These are phyloP conservation scores for Solea solea DNA, from an alignment of 2,113 vertebrate species.

Conservation along the genomic window DNA sequence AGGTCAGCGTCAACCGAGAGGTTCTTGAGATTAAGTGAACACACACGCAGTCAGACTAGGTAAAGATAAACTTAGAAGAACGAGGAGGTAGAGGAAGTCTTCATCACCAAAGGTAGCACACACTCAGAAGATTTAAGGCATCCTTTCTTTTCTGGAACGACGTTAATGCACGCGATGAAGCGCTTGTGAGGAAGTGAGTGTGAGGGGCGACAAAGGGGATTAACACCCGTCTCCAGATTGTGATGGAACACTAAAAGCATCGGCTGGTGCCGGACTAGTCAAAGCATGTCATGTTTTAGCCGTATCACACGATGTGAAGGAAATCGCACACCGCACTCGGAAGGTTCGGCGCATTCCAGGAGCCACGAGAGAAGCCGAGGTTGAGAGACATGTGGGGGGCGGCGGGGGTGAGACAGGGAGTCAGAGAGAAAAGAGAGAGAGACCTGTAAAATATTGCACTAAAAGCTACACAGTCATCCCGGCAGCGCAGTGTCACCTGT, in stretches of 20 bases:
- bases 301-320: conserved; percentile 72
- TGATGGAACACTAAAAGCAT: conserved; percentile 54
- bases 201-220: conserved; percentile 21
- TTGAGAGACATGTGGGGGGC: conserved; percentile 44
- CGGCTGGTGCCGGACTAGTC: conserved; percentile 71
- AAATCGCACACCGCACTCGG: conserved; percentile 57
- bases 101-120: conserved; percentile 54
- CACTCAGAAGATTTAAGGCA: conserved; percentile 26
- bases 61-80: conserved; percentile 46
- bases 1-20: conserved; percentile 8
- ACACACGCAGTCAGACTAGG: conserved; percentile 35
- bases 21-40: conserved; percentile 38
- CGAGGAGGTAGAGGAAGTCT: conserved; percentile 72
- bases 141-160: conserved; percentile 23
- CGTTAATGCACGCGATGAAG: conserved; percentile 25
- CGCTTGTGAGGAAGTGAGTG: conserved; percentile 21
- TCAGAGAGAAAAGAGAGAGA: conserved; percentile 34
- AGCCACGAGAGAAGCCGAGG: conserved; percentile 49
- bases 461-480: conserved; percentile 78
- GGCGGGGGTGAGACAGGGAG: conserved; percentile 8
- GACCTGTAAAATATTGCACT: conserved; percentile 84
- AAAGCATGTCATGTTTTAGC: conserved; percentile 73
- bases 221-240: conserved; percentile 39
- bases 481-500: conserved; percentile 72
- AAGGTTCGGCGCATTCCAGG: conserved; percentile 65